These are phyloP conservation scores for Seira ritae DNA, from an alignment of 2,888 invertebrate genomes.

Conservation along the genomic window DNA sequence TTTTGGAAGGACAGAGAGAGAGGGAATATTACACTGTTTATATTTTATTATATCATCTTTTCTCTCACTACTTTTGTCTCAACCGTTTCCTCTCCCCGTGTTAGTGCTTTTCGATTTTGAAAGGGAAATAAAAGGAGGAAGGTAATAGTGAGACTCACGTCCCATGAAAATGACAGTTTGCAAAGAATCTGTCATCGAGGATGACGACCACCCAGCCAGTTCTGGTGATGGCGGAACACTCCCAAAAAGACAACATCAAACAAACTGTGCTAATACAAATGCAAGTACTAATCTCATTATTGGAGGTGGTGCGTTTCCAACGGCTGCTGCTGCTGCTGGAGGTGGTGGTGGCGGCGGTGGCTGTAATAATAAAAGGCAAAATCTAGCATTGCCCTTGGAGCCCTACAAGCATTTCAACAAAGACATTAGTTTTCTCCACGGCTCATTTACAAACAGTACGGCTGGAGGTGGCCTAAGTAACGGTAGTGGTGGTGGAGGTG, in stretches of 20 bases:
- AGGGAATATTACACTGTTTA: no score
- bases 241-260: slow-evolving; percentile 48
- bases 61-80: background rate
- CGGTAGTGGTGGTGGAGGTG: slow-evolving; percentile 24
- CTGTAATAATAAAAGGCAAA: slow-evolving; percentile 40
- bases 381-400: slow-evolving; percentile 43
- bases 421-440: slow-evolving; percentile 22
- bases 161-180: slow-evolving; percentile 57
- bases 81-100: slow-evolving; percentile 2
- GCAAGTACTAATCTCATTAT: slow-evolving; percentile 1
- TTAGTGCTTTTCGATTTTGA: no score
- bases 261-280: slow-evolving; percentile 8
- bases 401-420: slow-evolving; percentile 37
- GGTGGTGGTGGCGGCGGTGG: no score
- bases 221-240: slow-evolving; percentile 32
- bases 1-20: no score
- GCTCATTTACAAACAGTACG: background rate
- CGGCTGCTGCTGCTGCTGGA: background rate
- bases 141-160: slow-evolving; percentile 46
- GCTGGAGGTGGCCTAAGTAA: slow-evolving; percentile 18
- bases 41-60: background rate
- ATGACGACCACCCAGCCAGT: slow-evolving; percentile 46
- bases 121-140: slow-evolving; percentile 5
- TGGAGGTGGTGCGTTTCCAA: background rate
- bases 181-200: slow-evolving; percentile 57